Conservation (phyloP, 2,888 invertebrate species). For the Chymomyza procnemis region DNA sequence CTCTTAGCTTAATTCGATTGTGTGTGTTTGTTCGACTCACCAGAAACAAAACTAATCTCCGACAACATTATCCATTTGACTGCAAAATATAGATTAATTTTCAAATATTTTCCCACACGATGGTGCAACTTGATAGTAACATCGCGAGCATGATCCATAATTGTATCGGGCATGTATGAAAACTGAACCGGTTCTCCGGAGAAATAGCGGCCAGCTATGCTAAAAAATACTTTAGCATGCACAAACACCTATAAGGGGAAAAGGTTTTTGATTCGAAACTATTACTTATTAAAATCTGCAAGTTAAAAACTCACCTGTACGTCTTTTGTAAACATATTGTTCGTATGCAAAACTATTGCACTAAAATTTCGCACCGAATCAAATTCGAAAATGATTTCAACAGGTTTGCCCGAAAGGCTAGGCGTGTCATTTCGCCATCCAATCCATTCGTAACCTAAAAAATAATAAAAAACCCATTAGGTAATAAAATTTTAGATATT, state of each 20-base stretch:
- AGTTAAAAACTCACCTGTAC: constrained; percentile 82
- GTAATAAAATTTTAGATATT: no score
- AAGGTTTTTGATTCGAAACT: constrained; percentile 1
- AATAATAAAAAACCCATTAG: no score
- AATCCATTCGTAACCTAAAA: constrained; percentile 89
- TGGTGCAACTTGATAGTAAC: constrained; percentile 89
- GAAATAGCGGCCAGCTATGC: constrained; percentile 85
- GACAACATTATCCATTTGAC: constrained; percentile 91
- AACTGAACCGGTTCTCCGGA: constrained; percentile 86
- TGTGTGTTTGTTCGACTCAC: constrained; percentile 80
- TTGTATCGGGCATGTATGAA: constrained; percentile 86
- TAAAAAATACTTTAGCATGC: constrained; percentile 87
- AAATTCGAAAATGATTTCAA: constrained; percentile 89
- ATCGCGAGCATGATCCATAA: constrained; percentile 87
- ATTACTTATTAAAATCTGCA: background rate
- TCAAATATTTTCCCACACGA: constrained; percentile 86
- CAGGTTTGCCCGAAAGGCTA: constrained; percentile 82
- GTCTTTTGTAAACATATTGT: constrained; percentile 87
- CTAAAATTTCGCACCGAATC: constrained; percentile 88
- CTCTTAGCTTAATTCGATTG: no score
- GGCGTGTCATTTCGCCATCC: constrained; percentile 88
- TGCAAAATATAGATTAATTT: constrained; percentile 88
- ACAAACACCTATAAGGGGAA: constrained; percentile 83
- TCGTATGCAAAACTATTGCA: constrained; percentile 85
- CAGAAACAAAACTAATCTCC: constrained; percentile 89